Percentiles rank a stretch among this genome's conserved stretches.
Conservation (phyloP, 2,888 invertebrate species). For the Nasonia oneida region DNA sequence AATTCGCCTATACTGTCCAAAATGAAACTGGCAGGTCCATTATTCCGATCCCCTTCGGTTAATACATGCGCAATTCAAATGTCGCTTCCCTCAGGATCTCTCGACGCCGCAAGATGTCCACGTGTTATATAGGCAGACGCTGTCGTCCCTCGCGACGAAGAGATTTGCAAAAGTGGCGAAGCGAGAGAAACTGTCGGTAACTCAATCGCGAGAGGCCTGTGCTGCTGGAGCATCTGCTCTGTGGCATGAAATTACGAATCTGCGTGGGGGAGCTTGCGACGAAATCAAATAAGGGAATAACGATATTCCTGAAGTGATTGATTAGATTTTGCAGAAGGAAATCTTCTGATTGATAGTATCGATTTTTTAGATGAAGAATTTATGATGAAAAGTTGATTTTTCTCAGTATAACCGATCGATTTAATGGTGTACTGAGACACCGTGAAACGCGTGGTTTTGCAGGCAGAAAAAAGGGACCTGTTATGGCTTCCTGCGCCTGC, state of each 20-base stretch:
- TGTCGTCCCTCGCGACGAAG: background rate
- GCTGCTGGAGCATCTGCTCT: background rate
- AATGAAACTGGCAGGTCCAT: background rate
- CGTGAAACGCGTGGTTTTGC: background rate
- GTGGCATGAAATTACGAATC: slow-evolving; percentile 32
- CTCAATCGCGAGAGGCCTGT: background rate
- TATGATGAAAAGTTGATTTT: no score
- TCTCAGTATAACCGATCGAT: background rate
- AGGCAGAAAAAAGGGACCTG: background rate
- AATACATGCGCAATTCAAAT: slow-evolving; percentile 26
- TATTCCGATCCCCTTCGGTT: background rate
- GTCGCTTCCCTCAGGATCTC: background rate
- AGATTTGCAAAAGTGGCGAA: background rate
- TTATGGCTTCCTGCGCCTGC: background rate
- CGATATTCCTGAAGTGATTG: no score
- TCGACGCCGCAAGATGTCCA: background rate
- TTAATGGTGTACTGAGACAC: background rate
- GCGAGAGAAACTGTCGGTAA: slow-evolving; percentile 4
- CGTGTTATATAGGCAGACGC: background rate
- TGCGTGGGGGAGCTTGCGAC: background rate
- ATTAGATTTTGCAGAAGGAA: background rate
- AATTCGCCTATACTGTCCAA: no score
- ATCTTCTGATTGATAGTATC: background rate
- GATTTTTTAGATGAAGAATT: background rate
- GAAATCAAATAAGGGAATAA: background rate